Evolutionary conservation across 2,113 vertebrate genomes (phyloP).

Genomic region (Hyla sarda): DNA sequence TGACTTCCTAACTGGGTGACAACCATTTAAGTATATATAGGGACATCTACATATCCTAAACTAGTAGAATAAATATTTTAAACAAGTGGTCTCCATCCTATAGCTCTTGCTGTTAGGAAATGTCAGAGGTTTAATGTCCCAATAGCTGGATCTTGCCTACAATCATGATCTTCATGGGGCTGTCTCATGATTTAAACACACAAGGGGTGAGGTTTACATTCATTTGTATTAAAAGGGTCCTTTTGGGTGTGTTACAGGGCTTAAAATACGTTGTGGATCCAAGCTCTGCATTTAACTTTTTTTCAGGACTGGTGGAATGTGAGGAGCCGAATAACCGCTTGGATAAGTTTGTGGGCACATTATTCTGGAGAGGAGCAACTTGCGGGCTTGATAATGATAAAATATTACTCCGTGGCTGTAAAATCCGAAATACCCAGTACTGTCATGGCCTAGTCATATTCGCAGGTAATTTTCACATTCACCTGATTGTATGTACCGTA

Average conservation of each 20-base stretch:
- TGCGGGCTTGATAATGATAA: conserved; percentile 88
- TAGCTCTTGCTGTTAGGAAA: too few species aligned
- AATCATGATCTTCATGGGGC: too few species aligned
- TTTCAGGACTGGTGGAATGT: conserved; percentile 85
- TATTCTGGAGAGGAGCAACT: conserved; percentile 77
- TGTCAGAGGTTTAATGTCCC: too few species aligned
- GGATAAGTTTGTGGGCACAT: conserved; percentile 88
- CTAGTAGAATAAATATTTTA: too few species aligned
- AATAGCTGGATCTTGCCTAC: too few species aligned
- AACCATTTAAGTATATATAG: too few species aligned
- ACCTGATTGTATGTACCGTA: background rate
- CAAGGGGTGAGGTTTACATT: background rate
- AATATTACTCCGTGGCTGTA: conserved; percentile 91
- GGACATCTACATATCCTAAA: too few species aligned
- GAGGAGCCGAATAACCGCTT: conserved; percentile 97
- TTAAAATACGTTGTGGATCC: background rate
- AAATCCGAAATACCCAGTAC: conserved; percentile 84
- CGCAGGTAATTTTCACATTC: conserved; percentile 78
- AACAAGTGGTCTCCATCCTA: too few species aligned
- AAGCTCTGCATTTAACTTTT: background rate
- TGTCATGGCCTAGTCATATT: conserved; percentile 90
- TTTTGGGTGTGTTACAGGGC: too few species aligned
- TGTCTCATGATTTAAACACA: background rate
- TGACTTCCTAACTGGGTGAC: too few species aligned
- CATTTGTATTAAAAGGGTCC: background rate